These are phyloP conservation scores for Amiota minor DNA, from an alignment of 2,888 invertebrate species.

Conservation along the genomic window DNA sequence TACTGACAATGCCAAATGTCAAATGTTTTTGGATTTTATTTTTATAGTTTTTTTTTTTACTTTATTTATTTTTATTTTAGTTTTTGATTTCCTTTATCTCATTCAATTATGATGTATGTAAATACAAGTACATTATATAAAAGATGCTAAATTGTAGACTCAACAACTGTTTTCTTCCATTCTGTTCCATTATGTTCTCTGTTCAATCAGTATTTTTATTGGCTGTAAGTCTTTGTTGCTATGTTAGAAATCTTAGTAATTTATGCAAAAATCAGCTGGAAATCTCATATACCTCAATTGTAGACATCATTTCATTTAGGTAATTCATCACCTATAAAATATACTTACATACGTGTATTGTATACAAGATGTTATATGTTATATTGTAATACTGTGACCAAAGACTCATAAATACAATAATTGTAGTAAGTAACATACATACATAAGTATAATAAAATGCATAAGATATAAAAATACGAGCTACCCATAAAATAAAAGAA, in stretches of 20 bases:
- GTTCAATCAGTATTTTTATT: neutral
- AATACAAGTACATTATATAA: no score
- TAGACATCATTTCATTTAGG: neutral
- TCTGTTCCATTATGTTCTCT: neutral
- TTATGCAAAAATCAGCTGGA: conserved; percentile 51
- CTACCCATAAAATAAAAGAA: no score
- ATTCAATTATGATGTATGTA: neutral
- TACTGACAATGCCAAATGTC: neutral
- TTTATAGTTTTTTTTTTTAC: no score
- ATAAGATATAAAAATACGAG: no score
- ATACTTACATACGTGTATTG: no score
- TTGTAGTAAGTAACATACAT: no score
- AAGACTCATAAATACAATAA: no score
- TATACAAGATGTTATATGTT: no score
- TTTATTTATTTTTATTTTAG: neutral
- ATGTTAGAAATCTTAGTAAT: neutral
- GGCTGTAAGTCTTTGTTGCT: neutral
- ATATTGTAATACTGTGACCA: no score
- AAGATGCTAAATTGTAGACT: no score
- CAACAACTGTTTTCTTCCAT: neutral
- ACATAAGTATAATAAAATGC: no score
- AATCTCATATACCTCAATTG: conserved; percentile 52
- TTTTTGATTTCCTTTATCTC: neutral
- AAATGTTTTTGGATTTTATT: no score
- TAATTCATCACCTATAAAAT: neutral